Base-by-base conservation (phyloP, 2,113 vertebrate genomes). In the Eurypyga helias region DNA sequence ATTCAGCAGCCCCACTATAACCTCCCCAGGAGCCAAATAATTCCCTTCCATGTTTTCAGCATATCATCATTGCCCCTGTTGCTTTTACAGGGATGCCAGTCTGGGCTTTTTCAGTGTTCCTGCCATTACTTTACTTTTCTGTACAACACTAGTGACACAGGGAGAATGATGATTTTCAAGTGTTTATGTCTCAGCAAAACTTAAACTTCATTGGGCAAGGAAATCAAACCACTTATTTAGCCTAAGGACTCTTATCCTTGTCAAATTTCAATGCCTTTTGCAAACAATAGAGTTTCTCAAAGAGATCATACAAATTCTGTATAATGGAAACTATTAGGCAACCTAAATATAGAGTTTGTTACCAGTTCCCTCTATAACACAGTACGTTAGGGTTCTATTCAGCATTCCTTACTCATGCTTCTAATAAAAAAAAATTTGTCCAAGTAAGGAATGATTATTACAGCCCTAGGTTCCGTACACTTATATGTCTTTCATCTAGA, bases 161-260 rank as follows among this genome's bases (percentile, higher is more conserved):
- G 4, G 11, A 20, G 45, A 96, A 89, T 7, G 15, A 87, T 34
- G 36, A 89, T 49, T 97, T 94, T 87, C 65, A 87, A 92, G 61
- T 43, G 15, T 91, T 95, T 87, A 83, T 2, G 11, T 65, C 72
- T 79, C 69, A 64, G 65, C 48, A 93, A 83, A 95, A 92, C 33
- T 49, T 57, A 67, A 96, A 83, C 33, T 95, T 91, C 6, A 94
- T 11, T 36, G 70, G 41, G 66, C 49, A 87, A 91, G 87, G 49
- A 94, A 95, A 96, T 78, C 77, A 91, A 83, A 83, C 77, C 69
- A 82, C 61, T 95, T 76, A 80, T 62, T 96, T 87, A 76, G 89
- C 78, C 73, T 67, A 81, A 92, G 43, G 80, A 71, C 52, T 58
- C 73, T 41, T 82, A 25, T 52, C 71, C 60, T 84, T 85, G 69